Conservation (phyloP, 2,888 invertebrate species). For the Bruchidius siliquastri region DNA sequence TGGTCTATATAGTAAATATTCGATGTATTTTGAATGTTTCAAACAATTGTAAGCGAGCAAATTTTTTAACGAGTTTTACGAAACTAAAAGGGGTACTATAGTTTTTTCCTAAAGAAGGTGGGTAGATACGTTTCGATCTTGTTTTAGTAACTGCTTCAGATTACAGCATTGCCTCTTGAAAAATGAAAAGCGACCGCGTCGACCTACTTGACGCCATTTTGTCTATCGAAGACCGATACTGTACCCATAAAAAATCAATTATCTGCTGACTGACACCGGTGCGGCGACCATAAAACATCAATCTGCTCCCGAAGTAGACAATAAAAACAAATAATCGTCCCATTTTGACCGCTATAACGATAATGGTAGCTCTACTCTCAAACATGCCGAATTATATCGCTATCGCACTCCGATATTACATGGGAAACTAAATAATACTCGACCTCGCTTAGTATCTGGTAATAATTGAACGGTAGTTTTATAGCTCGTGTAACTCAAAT, state of each 20-base stretch:
- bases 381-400: background rate
- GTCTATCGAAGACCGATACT: background rate
- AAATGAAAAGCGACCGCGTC: background rate
- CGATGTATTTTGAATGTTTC: too few relatives aligned
- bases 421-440: background rate
- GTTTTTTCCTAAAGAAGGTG: too few relatives aligned
- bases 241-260: background rate
- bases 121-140: too few relatives aligned
- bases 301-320: background rate
- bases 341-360: background rate
- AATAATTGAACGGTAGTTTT: background rate
- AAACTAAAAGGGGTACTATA: too few relatives aligned
- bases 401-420: too few relatives aligned
- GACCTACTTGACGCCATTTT: background rate
- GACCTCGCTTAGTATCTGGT: background rate
- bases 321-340: background rate
- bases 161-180: too few relatives aligned
- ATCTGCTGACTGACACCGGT: background rate
- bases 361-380: background rate
- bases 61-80: too few relatives aligned
- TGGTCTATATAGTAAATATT: too few relatives aligned
- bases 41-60: too few relatives aligned
- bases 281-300: background rate
- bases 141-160: too few relatives aligned
- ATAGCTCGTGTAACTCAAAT: background rate